Conservation (phyloP, 2,797 vertebrate genomes). For the Cheracebus regulus region DNA sequence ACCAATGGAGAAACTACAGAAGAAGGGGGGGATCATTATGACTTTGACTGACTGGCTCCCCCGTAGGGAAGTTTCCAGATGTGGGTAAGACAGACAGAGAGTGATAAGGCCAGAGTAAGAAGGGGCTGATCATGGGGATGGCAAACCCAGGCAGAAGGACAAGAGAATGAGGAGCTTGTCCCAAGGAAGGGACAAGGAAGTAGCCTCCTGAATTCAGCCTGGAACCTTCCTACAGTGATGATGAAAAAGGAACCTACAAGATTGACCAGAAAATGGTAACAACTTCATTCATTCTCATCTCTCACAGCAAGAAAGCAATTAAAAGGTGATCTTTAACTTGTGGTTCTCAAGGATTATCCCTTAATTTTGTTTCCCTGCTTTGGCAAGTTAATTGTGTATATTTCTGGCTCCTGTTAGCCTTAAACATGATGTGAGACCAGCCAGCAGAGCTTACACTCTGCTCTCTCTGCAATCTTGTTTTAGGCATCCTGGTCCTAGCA, state of each 20-base stretch:
- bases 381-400: neutral
- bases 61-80: neutral
- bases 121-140: too few species aligned
- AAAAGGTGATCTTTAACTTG: neutral
- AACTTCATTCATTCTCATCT: conserved; percentile 4
- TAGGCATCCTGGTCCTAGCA: rapidly evolving
- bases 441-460: rapidly evolving
- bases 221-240: neutral
- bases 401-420: neutral
- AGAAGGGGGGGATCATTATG: rapidly evolving
- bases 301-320: conserved; percentile 34
- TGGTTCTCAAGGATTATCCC: neutral
- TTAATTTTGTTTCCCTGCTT: neutral
- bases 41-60: rapidly evolving
- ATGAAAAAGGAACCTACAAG: rapidly evolving
- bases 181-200: too few species aligned
- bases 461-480: rapidly evolving
- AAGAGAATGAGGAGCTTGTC: rapidly evolving
- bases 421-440: neutral
- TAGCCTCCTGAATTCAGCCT: neutral
- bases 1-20: rapidly evolving
- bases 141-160: neutral
- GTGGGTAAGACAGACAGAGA: rapidly evolving
- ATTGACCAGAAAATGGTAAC: neutral
- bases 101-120: rapidly evolving